Evolutionary conservation across 2,888 invertebrate genomes (phyloP), one percentile per base, ranked within the genome.

Genomic region (Salticus scenicus): DNA sequence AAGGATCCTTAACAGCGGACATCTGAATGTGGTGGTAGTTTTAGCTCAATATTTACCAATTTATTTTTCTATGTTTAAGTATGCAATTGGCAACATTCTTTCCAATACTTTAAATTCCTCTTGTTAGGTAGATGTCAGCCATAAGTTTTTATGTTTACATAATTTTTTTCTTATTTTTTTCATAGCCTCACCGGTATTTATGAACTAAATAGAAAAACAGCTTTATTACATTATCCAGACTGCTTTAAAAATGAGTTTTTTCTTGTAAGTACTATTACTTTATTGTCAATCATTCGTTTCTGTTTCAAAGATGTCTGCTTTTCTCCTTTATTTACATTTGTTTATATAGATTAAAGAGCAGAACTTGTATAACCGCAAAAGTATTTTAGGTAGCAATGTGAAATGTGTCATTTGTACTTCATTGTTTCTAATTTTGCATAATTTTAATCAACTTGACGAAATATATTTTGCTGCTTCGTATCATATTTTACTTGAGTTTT

Each of bases 221-320:
- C 5, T 57, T 17, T 24, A 57, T 57, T 57, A 24, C 24, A 24
- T 57, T 17, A 57, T 4, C 57, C 0, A 20, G 4, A 2, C 14
- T 66, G 33, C 33, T 67, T 28, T 14, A 51, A 77, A 41, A 41
- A 84, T 84, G 83, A 84, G 83, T 51, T 84, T 84, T 51, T 84
- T 84, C 17, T 84, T 84, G 83, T 84, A 84, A 84, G 83, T 84
- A 7, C 72, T 17, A 4, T 41, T 69, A 7, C 20, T 28, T 37
- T 37, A n/a, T 33, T 17, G 41, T 70, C 33, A 1, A 24, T 24
- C 20, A 37, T 7, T 57, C 8, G 4, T 24, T 57, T 24, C 17
- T 57, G 24, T 57, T 20, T 24, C 17, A 24, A 57, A 57, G 17
- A 57, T 57, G 57, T 57, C 57, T 57, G 24, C 24, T 57, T 24